These are phyloP conservation scores for Phrynocephalus vlangalii DNA, from an alignment of 2,797 vertebrate genomes.

Conservation along the genomic window DNA sequence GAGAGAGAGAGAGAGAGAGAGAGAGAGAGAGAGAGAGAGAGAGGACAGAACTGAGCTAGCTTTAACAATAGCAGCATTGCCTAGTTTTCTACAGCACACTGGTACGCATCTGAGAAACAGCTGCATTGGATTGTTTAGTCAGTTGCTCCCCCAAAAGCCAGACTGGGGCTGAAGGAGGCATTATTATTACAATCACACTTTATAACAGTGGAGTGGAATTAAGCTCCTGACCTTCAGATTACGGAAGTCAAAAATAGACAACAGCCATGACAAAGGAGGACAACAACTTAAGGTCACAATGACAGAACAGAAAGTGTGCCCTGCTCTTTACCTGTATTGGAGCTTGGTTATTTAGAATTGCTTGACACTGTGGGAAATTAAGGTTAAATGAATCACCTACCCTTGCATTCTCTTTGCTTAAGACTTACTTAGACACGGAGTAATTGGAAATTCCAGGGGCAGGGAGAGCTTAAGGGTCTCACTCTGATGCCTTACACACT, in stretches of 20 bases:
- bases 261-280: slow-evolving; percentile 51
- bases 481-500: background rate
- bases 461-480: too few relatives aligned
- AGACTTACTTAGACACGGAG: background rate
- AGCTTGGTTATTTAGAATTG: slow-evolving; percentile 43
- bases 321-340: background rate
- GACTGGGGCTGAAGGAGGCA: slow-evolving; percentile 63
- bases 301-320: background rate
- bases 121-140: slow-evolving; percentile 58
- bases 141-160: slow-evolving; percentile 58
- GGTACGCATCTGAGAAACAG: background rate
- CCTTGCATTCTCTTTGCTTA: background rate
- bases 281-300: slow-evolving; percentile 65
- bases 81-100: background rate
- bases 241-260: slow-evolving; percentile 60
- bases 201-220: slow-evolving; percentile 70
- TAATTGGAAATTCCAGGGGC: background rate
- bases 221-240: slow-evolving; percentile 52
- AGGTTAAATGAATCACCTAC: background rate
- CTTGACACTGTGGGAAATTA: background rate
- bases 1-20: too few relatives aligned
- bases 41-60: too few relatives aligned
- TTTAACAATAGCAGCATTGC: background rate
- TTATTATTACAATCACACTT: slow-evolving; percentile 61
- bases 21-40: too few relatives aligned